Evolutionary conservation across 2,797 vertebrate species (phyloP).

Genomic region (Falco columbarius): DNA sequence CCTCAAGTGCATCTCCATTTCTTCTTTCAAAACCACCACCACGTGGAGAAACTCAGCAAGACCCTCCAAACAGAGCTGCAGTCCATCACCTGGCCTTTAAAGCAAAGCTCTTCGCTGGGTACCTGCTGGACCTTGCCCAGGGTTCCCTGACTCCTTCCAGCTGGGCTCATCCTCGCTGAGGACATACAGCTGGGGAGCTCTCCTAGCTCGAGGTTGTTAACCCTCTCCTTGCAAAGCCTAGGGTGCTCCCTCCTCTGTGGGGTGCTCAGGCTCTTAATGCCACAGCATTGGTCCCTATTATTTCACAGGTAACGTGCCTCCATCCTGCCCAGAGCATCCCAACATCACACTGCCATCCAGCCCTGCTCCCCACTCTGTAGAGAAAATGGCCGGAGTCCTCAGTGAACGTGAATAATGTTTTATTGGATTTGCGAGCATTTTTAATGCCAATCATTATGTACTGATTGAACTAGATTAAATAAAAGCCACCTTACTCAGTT

Average conservation of each 20-base stretch:
- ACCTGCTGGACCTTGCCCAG: not conserved
- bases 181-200: not conserved
- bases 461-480: constrained; percentile 60
- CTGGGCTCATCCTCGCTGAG: not conserved
- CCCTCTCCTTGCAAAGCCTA: not conserved
- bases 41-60: accelerated
- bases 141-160: not conserved
- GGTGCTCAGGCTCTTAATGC: not conserved
- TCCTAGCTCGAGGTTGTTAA: not conserved
- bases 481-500: constrained; percentile 40
- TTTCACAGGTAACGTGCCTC: accelerated
- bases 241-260: no score
- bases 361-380: not conserved
- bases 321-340: not conserved
- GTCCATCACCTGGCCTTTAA: accelerated
- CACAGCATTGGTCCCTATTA: accelerated
- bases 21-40: accelerated
- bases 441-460: not conserved
- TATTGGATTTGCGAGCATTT: not conserved
- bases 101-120: no score
- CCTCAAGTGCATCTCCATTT: accelerated
- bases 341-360: accelerated
- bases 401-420: not conserved
- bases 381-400: not conserved
- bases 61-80: accelerated